These are phyloP conservation scores for Saccostrea cuccullata DNA, from an alignment of 1,140 invertebrate species.

Conservation along the genomic window DNA sequence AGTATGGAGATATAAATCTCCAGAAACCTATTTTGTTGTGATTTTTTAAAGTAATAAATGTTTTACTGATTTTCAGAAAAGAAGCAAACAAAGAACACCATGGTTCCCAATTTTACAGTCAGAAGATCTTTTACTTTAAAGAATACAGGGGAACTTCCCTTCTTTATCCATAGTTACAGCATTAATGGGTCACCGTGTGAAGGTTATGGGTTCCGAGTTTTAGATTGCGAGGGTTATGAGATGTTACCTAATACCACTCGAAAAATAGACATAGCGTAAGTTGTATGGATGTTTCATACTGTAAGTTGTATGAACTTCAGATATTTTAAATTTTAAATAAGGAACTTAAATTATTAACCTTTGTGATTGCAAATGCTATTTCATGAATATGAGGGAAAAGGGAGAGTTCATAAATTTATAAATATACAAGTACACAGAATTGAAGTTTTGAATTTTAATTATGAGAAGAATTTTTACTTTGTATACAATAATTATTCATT, in stretches of 20 bases:
- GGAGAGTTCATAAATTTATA: no score
- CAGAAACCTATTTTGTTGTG: no score
- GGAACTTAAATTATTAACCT: no score
- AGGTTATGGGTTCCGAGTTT: conserved; percentile 91
- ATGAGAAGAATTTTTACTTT: no score
- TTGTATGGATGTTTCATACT: conserved; percentile 9
- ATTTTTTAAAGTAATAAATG: neutral
- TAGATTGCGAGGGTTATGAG: conserved; percentile 90
- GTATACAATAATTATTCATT: no score
- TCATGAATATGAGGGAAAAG: no score
- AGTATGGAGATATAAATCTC: no score
- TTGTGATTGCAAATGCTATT: no score
- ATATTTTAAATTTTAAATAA: no score
- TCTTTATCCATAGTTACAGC: conserved; percentile 85
- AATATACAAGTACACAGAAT: no score
- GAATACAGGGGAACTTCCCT: conserved; percentile 91
- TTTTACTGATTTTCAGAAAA: conserved; percentile 75
- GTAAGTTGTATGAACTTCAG: no score
- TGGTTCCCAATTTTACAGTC: conserved; percentile 86
- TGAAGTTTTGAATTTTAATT: no score
- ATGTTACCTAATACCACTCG: conserved; percentile 90
- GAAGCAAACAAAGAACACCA: conserved; percentile 78
- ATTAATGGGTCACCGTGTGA: conserved; percentile 88
- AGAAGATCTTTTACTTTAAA: conserved; percentile 91
- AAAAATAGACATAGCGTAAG: conserved; percentile 90